Evolutionary conservation across 1,140 invertebrate species (phyloP).

Genomic region (Drosophila persimilis): DNA sequence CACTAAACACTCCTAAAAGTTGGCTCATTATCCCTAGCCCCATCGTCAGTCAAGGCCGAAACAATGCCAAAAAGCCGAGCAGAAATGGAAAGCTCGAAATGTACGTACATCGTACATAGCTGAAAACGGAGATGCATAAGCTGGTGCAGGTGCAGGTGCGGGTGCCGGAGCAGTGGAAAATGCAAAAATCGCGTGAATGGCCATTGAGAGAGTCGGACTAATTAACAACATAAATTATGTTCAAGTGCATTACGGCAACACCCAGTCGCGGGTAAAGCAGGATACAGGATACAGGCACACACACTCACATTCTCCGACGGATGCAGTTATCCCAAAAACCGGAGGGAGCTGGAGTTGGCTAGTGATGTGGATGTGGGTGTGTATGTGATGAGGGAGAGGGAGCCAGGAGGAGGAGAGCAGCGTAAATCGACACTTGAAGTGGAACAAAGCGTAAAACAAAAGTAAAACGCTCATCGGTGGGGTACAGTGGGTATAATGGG

Average conservation of each 20-base stretch:
- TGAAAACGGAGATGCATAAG: neutral
- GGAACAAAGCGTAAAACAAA: conserved; percentile 46
- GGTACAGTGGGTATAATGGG: neutral
- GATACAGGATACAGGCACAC: conserved; percentile 8
- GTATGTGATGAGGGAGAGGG: no score
- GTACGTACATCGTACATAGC: neutral
- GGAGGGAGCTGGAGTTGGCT: no score
- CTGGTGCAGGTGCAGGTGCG: no score
- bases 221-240: conserved; percentile 80
- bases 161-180: conserved; percentile 13
- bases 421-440: conserved; percentile 74
- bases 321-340: conserved; percentile 40
- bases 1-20: conserved; percentile 25
- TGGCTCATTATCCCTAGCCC: conserved; percentile 26
- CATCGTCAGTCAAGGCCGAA: conserved; percentile 16
- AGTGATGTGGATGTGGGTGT: neutral
- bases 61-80: conserved; percentile 29
- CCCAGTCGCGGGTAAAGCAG: conserved; percentile 21
- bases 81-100: neutral
- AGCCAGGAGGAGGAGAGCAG: conserved; percentile 30
- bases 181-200: conserved; percentile 55
- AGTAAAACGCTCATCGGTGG: conserved; percentile 23
- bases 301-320: conserved; percentile 41
- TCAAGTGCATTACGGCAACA: conserved; percentile 74
- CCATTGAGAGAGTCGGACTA: conserved; percentile 60